Evolutionary conservation across 2,113 vertebrate genomes (phyloP).

Genomic region (Megaptera novaeangliae): DNA sequence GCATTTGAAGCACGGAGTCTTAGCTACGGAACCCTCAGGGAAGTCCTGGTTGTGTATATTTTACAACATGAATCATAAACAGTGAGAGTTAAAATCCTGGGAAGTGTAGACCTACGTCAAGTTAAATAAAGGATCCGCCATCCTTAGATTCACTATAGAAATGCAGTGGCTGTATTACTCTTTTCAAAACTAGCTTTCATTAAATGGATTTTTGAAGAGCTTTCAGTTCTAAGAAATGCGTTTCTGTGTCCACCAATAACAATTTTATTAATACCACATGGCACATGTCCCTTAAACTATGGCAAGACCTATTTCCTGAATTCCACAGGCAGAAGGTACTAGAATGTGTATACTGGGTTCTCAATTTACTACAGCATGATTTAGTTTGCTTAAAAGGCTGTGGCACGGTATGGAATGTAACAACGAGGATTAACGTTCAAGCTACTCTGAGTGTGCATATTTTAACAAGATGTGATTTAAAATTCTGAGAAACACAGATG

Average conservation of each 20-base stretch:
- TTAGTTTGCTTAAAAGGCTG: not conserved
- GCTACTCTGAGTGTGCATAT: constrained; percentile 39
- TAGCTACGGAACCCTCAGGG: too few relatives aligned
- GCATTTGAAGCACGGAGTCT: too few relatives aligned
- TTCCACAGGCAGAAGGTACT: not conserved
- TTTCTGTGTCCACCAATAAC: not conserved
- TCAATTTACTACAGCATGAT: not conserved
- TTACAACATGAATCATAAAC: not conserved
- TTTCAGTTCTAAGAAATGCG: not conserved
- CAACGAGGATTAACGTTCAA: constrained; percentile 29
- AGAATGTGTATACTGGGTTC: not conserved
- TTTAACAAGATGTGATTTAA: constrained; percentile 51
- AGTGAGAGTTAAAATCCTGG: not conserved
- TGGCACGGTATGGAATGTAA: not conserved
- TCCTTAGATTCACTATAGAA: not conserved
- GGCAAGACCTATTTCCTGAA: not conserved
- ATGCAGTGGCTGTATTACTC: not conserved
- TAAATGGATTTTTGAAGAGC: not conserved
- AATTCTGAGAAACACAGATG: constrained; percentile 47
- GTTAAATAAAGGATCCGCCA: not conserved
- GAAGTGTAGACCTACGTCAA: not conserved
- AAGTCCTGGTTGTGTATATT: not conserved
- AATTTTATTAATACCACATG: not conserved
- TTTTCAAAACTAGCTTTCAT: constrained; percentile 4
- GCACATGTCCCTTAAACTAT: not conserved